phyloP scores from a whole-genome alignment of 2,113 vertebrate genomes.

The Bagarius yarrelli region DNA sequence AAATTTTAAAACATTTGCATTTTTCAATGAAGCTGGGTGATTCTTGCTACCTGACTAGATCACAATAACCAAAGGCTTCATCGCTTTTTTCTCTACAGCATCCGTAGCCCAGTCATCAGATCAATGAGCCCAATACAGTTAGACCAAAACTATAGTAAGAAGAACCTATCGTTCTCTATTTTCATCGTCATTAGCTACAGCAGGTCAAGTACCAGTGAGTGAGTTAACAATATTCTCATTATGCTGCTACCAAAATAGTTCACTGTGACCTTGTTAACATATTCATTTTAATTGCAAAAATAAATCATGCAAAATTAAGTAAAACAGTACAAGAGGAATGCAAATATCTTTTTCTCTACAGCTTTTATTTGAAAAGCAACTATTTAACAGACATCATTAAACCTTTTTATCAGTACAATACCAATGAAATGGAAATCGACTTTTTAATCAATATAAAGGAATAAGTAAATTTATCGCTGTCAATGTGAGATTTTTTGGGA shows the following conservation, averaged over 20 bases:
- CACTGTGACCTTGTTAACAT: constrained; percentile 5
- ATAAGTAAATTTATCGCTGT: too few species aligned
- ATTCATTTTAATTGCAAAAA: constrained; percentile 1
- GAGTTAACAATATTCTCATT: background rate
- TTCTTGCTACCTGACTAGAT: background rate
- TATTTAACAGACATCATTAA: background rate
- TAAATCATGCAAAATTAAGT: constrained; percentile 3
- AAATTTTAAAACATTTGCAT: background rate
- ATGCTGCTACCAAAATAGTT: background rate
- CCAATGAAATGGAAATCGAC: too few species aligned
- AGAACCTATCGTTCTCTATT: background rate
- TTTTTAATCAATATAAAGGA: too few species aligned
- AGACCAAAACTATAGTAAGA: background rate
- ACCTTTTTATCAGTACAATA: too few species aligned
- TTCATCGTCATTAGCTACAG: background rate
- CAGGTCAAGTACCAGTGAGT: background rate
- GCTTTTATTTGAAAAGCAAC: background rate
- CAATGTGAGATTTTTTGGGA: too few species aligned
- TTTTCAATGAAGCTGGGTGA: background rate
- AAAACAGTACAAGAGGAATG: constrained; percentile 5
- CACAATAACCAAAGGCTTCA: background rate
- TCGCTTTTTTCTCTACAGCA: background rate
- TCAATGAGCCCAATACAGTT: constrained; percentile 1
- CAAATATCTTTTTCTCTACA: background rate
- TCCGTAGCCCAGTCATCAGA: background rate